These are phyloP conservation scores for Plotosus lineatus DNA, from an alignment of 2,113 vertebrate genomes.

Conservation along the genomic window DNA sequence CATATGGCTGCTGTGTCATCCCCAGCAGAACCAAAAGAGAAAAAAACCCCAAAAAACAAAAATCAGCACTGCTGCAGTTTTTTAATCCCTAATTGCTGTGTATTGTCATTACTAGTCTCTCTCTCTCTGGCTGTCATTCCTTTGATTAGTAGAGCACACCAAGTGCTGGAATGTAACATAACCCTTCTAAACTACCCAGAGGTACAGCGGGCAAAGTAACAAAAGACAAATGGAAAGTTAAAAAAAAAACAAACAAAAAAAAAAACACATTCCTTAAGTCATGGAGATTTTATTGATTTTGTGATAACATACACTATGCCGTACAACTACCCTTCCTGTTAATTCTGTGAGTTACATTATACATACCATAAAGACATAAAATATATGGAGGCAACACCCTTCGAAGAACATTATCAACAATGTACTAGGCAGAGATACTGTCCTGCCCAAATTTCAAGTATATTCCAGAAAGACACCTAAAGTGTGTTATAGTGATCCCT, in stretches of 20 bases:
- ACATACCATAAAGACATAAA: too few relatives aligned
- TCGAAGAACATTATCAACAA: neutral
- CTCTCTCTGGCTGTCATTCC: neutral
- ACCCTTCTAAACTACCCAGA: neutral
- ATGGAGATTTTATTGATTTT: too few relatives aligned
- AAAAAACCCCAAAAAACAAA: neutral
- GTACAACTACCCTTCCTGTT: neutral
- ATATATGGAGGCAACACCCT: neutral
- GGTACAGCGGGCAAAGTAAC: too few relatives aligned
- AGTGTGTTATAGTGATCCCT: too few relatives aligned
- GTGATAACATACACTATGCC: too few relatives aligned
- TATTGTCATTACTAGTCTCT: neutral
- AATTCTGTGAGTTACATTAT: neutral
- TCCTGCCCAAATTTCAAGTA: too few relatives aligned
- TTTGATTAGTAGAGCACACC: neutral
- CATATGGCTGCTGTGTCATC: slow-evolving; percentile 7
- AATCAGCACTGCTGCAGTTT: neutral
- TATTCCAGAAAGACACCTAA: too few relatives aligned
- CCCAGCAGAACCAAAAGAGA: neutral
- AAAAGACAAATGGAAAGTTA: too few relatives aligned
- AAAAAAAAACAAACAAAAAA: too few relatives aligned
- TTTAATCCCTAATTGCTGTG: neutral
- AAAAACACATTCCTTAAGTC: too few relatives aligned
- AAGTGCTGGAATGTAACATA: neutral
- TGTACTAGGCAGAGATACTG: too few relatives aligned